Evolutionary conservation across 2,888 invertebrate species (phyloP).

Genomic region (Apamea sordens): DNA sequence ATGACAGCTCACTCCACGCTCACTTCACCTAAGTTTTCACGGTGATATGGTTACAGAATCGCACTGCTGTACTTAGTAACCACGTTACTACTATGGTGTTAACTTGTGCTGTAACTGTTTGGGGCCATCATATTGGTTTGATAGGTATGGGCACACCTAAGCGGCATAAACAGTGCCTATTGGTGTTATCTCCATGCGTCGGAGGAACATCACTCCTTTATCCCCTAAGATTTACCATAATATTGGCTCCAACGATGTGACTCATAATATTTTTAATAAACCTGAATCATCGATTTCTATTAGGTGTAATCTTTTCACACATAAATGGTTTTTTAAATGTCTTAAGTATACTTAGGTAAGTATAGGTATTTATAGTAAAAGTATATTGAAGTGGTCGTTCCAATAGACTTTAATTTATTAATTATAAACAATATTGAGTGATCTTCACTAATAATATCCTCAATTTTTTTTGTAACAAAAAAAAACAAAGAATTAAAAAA

Average conservation of each 20-base stretch:
- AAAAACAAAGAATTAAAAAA: background rate
- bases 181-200: background rate
- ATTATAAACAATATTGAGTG: background rate
- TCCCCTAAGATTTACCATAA: background rate
- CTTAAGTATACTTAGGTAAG: too few relatives aligned
- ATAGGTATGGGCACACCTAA: background rate
- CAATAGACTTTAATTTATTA: background rate
- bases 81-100: constrained; percentile 9
- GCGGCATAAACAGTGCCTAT: too few relatives aligned
- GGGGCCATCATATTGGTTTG: background rate
- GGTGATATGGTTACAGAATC: too few relatives aligned
- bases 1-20: too few relatives aligned
- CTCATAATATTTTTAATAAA: background rate
- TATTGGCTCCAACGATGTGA: too few relatives aligned
- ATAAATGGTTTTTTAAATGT: background rate
- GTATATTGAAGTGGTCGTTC: background rate
- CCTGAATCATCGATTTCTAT: background rate
- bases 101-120: constrained; percentile 11
- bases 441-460: background rate
- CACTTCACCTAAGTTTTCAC: too few relatives aligned
- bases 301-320: background rate
- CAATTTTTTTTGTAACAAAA: too few relatives aligned
- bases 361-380: too few relatives aligned
- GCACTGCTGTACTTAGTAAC: too few relatives aligned
- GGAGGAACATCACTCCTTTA: background rate